These are phyloP conservation scores for Theristicus caerulescens DNA, from an alignment of 2,113 vertebrate species.

Conservation along the genomic window DNA sequence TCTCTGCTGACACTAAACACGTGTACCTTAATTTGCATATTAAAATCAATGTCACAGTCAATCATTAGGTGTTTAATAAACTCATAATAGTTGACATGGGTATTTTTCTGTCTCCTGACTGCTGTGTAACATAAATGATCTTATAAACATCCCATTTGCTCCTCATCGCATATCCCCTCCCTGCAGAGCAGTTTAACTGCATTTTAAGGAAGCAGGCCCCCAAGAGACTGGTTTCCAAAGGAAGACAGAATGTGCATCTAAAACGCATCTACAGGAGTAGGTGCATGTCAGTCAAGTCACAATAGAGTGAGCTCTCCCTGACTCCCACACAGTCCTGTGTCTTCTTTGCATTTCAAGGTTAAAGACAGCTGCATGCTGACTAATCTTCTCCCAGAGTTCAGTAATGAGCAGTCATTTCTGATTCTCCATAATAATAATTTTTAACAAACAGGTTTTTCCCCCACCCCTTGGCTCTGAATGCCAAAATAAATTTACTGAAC, in stretches of 20 bases:
- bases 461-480: not conserved
- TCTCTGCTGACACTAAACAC: not conserved
- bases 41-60: slow-evolving; percentile 17
- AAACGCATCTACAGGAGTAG: not conserved
- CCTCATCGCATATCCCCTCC: not conserved
- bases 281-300: not conserved
- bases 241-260: not conserved
- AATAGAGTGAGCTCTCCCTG: not conserved
- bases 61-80: slow-evolving; percentile 33
- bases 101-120: slow-evolving; percentile 24
- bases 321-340: not conserved
- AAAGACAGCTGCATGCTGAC: slow-evolving; percentile 1
- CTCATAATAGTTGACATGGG: not conserved
- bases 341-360: slow-evolving; percentile 44
- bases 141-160: slow-evolving; percentile 8
- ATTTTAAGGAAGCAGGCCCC: not conserved
- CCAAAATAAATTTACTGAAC: slow-evolving; percentile 1
- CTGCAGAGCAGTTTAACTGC: slow-evolving; percentile 19
- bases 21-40: not conserved
- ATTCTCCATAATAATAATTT: not conserved
- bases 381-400: slow-evolving; percentile 16
- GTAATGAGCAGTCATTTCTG: not conserved
- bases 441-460: not conserved
- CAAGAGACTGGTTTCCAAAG: slow-evolving; percentile 4
- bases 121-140: not conserved